These are phyloP conservation scores for Steinernema scapterisci DNA, from an alignment of 2,888 invertebrate genomes.

Conservation along the genomic window DNA sequence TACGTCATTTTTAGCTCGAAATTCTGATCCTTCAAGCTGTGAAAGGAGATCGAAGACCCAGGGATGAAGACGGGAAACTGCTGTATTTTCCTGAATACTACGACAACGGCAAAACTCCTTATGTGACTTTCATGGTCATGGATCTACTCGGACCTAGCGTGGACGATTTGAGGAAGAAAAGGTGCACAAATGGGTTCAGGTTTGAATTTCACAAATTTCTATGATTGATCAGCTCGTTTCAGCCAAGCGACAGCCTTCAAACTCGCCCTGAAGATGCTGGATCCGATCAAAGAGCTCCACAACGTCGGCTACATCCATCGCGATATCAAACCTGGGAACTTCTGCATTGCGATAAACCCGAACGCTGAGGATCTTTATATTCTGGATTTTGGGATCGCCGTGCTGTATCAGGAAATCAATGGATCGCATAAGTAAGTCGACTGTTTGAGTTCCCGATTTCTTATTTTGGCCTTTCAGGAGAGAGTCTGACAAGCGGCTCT, in stretches of 20 bases:
- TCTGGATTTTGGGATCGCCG: background rate
- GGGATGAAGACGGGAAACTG: too few species aligned
- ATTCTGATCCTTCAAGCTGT: too few species aligned
- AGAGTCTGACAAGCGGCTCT: background rate
- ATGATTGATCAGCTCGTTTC: too few species aligned
- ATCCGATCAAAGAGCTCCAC: background rate
- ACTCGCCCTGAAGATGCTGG: background rate
- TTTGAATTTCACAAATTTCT: too few species aligned
- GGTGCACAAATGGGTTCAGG: background rate
- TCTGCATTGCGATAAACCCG: background rate
- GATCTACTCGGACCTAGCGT: background rate
- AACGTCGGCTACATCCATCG: conserved; percentile 8
- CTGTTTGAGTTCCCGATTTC: too few species aligned
- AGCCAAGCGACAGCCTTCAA: background rate
- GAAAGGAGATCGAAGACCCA: too few species aligned
- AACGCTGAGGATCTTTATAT: background rate
- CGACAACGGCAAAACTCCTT: too few species aligned
- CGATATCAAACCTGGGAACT: conserved; percentile 18
- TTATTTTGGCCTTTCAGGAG: too few species aligned
- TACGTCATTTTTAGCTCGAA: too few species aligned
- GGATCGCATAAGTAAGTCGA: too few species aligned
- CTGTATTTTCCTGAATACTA: too few species aligned
- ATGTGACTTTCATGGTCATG: background rate
- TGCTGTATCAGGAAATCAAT: too few species aligned
- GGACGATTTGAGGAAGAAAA: background rate